Conservation (phyloP, 2,888 invertebrate species). For the Iphiclides podalirius region DNA sequence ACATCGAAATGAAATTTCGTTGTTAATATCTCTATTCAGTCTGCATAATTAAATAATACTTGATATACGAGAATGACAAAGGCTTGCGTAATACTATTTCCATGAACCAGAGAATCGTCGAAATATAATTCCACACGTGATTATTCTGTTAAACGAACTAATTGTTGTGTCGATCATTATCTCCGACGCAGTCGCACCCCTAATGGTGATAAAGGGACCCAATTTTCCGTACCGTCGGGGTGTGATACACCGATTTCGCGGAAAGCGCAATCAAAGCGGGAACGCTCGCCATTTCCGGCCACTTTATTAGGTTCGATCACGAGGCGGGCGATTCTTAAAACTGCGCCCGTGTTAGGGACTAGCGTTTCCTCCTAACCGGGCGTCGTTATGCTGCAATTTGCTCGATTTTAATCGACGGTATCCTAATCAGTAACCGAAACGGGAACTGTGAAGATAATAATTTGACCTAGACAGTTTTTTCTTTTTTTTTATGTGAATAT, state of each 20-base stretch:
- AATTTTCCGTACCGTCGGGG: conserved; percentile 17
- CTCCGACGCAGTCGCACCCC: conserved; percentile 3
- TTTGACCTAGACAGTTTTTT: too few relatives aligned
- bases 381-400: conserved; percentile 15
- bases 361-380: conserved; percentile 11
- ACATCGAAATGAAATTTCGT: too few relatives aligned
- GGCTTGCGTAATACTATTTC: too few relatives aligned
- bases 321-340: conserved; percentile 20
- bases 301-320: conserved; percentile 22
- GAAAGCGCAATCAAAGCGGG: conserved; percentile 19
- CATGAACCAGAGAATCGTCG: too few relatives aligned
- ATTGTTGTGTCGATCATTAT: too few relatives aligned
- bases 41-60: too few relatives aligned
- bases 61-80: too few relatives aligned
- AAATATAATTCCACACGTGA: too few relatives aligned
- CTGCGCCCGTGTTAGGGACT: conserved; percentile 7
- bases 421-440: neutral
- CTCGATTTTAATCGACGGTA: conserved; percentile 5
- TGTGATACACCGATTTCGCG: conserved; percentile 17
- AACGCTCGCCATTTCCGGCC: conserved; percentile 20
- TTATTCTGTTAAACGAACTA: too few relatives aligned
- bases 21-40: too few relatives aligned
- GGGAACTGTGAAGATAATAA: neutral
- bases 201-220: conserved; percentile 5
- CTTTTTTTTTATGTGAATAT: too few relatives aligned